Base-by-base conservation (phyloP, 1,140 invertebrate species). In the Mylabris phalerata region DNA sequence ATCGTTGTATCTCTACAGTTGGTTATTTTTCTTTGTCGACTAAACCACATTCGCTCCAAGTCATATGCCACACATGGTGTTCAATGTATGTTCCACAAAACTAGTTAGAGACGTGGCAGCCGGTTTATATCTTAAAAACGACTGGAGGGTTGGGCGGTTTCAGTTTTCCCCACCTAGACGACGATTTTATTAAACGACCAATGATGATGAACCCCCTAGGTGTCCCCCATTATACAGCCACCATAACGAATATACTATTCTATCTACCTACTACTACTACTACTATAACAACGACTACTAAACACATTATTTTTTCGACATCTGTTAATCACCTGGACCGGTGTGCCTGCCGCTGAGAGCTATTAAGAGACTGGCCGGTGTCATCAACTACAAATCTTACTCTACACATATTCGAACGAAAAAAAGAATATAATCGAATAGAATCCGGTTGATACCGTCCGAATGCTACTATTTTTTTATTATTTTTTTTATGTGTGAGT, bases 291-390 rank as follows among this genome's bases (percentile, higher is more conserved):
- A 19, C 19, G 19, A 19, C 19, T 19, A 19, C 32, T 56, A 57
- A 60, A 55, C 58, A 57, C 55, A 49, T 54, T 57, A 52, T 57
- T 64, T 61, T 64, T 64, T 59, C 61, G 56, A 61, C 62, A 61
- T 61, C 62, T 61, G 62, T 64, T 64, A 64, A 64, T 64, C 59
- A 64, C 62, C 62, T 61, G 62, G 55, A 59, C 56, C 49, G 55
- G 62, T 63, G 55, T 57, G 55, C 32, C 32, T 57, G 55, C 32
- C 32, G 62, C 57, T 50, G 52, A 60, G 55, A 57, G 62, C 62
- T 63, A 63, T 63, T 60, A 63, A 60, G 51, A 38, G 39, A 32
- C 4, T 45, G 51, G 51, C 44, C 51, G 51, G 51, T 42, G 51
- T 54, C 51, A 54, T 54, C 42, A 42, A 54, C 39, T 27, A 48